Conservation (phyloP, 2,797 vertebrate genomes). For the Acridotheres tristis region DNA sequence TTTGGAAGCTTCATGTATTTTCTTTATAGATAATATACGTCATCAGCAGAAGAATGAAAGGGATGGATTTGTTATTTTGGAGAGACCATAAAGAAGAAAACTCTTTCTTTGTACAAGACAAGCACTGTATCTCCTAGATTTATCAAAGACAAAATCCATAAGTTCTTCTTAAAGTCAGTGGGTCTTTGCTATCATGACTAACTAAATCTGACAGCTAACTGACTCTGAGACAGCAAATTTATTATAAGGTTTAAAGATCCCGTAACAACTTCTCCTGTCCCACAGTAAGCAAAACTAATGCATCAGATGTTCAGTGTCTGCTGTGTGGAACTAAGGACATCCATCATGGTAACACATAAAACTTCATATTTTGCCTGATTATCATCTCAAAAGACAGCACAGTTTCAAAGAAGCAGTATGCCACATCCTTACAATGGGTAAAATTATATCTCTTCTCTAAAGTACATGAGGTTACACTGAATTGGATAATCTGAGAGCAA, state of each 20-base stretch:
- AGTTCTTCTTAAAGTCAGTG: not conserved
- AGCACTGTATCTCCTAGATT: not conserved
- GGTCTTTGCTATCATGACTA: not conserved
- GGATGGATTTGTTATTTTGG: not conserved
- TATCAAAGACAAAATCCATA: not conserved
- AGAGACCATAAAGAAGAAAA: not conserved
- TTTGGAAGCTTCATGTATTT: not conserved
- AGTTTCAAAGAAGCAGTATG: not conserved
- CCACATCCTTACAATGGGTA: not conserved
- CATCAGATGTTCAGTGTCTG: conserved; percentile 9
- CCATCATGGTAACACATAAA: not conserved
- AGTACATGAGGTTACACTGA: not conserved
- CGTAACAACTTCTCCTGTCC: not conserved
- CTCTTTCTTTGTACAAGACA: not conserved
- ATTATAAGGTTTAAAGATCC: not conserved
- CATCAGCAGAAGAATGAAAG: not conserved
- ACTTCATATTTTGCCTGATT: not conserved
- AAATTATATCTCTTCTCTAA: not conserved
- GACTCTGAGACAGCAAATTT: not conserved
- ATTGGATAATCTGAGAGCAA: not conserved
- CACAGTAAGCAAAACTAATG: not conserved
- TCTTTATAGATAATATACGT: not conserved
- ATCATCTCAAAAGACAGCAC: not conserved
- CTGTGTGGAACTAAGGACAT: not conserved
- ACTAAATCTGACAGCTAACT: conserved; percentile 2